Conservation (phyloP, 2,797 vertebrate genomes). For the Cercopithecus diana region DNA sequence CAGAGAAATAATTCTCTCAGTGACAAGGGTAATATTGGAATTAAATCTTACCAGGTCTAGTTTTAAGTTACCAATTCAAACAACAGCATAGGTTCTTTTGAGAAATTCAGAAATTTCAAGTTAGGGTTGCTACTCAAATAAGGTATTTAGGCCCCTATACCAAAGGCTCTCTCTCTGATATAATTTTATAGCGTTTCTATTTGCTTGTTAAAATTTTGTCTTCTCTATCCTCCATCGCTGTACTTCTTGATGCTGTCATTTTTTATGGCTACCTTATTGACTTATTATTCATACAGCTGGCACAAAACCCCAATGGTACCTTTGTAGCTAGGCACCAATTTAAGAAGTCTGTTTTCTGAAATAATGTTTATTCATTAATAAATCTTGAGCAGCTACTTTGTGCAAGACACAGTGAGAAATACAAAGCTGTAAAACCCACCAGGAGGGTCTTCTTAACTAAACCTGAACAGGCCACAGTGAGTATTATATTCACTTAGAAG, state of each 20-base stretch:
- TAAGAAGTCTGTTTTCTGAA: constrained; percentile 34
- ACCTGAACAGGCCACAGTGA: neutral
- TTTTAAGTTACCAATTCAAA: neutral
- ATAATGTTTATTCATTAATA: constrained; percentile 15
- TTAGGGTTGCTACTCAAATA: neutral
- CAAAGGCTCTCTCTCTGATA: neutral
- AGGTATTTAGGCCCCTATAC: neutral
- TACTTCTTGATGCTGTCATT: neutral
- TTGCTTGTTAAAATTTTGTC: neutral
- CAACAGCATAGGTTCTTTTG: neutral
- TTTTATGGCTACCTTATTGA: neutral
- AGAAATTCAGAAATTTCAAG: constrained; percentile 48
- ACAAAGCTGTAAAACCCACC: neutral
- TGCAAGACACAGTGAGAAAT: neutral
- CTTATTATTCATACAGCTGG: neutral
- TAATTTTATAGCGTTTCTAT: constrained; percentile 10
- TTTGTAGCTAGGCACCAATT: neutral
- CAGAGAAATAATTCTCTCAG: neutral
- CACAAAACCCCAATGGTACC: neutral
- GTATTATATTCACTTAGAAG: neutral
- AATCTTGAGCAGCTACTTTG: neutral
- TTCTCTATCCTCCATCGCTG: neutral
- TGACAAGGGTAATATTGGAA: neutral
- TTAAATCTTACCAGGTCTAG: neutral
- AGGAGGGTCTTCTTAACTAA: neutral